A percentile compares a stretch with the other conserved stretches of the same genome.
Conservation (phyloP, 2,113 vertebrate species). For the Myocastor coypus region DNA sequence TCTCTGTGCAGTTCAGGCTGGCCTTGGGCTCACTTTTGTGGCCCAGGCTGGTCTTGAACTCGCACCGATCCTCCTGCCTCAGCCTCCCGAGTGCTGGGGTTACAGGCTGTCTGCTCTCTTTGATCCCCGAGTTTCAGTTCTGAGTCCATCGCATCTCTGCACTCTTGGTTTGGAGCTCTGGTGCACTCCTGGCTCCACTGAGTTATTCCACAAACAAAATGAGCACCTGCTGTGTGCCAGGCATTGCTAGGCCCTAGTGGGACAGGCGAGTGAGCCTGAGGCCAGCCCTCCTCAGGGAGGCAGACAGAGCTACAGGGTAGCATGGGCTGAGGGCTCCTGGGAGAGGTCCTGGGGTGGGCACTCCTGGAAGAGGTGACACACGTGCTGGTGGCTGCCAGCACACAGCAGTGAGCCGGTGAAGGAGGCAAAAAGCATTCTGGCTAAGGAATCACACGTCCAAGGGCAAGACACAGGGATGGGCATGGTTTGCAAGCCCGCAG, state of each 20-base stretch:
- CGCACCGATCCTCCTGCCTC: too few species aligned
- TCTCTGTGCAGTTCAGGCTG: too few species aligned
- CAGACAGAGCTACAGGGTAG: background rate
- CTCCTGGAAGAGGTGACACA: background rate
- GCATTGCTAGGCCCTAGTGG: background rate
- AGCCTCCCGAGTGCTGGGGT: too few species aligned
- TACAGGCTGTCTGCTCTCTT: background rate
- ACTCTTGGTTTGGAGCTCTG: background rate
- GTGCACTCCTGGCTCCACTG: background rate
- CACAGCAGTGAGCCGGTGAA: background rate
- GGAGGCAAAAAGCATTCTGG: background rate
- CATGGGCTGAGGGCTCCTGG: background rate
- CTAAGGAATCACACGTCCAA: background rate
- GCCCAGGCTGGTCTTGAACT: too few species aligned
- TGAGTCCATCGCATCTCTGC: background rate
- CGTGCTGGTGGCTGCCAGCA: background rate
- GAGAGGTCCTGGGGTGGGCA: conserved; percentile 19
- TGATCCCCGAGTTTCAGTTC: background rate
- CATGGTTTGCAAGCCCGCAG: background rate
- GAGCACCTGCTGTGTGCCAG: background rate
- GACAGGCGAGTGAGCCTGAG: background rate
- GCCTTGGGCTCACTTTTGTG: too few species aligned
- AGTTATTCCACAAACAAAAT: background rate
- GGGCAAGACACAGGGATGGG: background rate
- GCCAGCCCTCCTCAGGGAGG: background rate